Conservation (phyloP, 2,888 invertebrate species). For the Lasius fuliginosus region DNA sequence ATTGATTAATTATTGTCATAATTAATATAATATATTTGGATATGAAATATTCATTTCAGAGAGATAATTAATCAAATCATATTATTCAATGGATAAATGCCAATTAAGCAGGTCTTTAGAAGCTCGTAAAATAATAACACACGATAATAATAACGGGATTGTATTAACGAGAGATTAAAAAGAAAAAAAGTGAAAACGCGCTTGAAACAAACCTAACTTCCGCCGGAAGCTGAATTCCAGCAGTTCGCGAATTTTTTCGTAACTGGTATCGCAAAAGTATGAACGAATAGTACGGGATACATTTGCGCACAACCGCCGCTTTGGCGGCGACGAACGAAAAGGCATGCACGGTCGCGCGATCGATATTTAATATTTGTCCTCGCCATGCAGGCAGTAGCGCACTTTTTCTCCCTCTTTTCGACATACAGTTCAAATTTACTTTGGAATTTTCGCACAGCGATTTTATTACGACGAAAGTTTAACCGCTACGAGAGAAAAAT, state of each 20-base stretch:
- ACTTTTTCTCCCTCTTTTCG: constrained; percentile 27
- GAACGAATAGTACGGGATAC: background rate
- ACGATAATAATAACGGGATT: background rate
- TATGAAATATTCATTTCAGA: constrained; percentile 19
- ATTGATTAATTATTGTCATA: constrained; percentile 37
- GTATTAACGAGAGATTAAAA: background rate
- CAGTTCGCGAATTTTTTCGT: background rate
- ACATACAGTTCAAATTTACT: constrained; percentile 50
- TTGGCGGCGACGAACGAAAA: constrained; percentile 31
- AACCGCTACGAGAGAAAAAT: constrained; percentile 8
- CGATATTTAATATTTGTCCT: constrained; percentile 56
- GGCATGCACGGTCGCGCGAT: constrained; percentile 31
- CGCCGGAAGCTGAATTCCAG: background rate
- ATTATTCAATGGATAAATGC: constrained; percentile 9
- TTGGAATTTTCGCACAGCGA: constrained; percentile 48
- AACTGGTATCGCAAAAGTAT: constrained; percentile 17
- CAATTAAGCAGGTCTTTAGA: background rate
- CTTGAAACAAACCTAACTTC: background rate
- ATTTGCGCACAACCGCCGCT: constrained; percentile 19
- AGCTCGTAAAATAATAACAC: background rate
- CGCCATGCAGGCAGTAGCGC: constrained; percentile 24
- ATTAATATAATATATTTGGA: constrained; percentile 19
- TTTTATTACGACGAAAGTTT: constrained; percentile 50
- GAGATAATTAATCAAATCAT: constrained; percentile 30
- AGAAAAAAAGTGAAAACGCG: background rate